Evolutionary conservation across 2,888 invertebrate genomes (phyloP).

Genomic region (Drosophila melanosoma): DNA sequence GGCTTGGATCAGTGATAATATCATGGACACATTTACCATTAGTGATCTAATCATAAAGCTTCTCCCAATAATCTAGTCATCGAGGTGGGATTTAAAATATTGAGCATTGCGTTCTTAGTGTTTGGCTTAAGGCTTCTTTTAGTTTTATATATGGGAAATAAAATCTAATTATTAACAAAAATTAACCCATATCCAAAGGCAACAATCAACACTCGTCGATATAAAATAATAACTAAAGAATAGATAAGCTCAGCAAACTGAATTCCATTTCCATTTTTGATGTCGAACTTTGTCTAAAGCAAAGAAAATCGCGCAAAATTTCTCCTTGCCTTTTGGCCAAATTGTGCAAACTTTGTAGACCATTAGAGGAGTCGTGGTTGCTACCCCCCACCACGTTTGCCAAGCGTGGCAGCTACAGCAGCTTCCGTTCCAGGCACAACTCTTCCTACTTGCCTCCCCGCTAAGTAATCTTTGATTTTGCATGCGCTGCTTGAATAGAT

Average conservation of each 20-base stretch:
- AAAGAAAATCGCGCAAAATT: conserved; percentile 20
- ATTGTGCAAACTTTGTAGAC: conserved; percentile 57
- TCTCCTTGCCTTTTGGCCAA: conserved; percentile 47
- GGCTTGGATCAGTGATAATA: conserved; percentile 1
- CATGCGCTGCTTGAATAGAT: conserved; percentile 50
- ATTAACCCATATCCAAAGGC: background rate
- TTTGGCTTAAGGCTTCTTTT: conserved; percentile 1
- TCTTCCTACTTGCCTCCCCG: background rate
- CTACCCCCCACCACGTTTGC: conserved; percentile 6
- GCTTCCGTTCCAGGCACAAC: background rate
- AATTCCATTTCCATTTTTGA: background rate
- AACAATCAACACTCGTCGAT: background rate
- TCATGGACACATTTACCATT: conserved; percentile 5
- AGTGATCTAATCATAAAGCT: background rate
- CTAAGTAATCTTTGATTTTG: conserved; percentile 72
- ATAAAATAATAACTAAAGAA: background rate
- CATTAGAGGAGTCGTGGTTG: conserved; percentile 42
- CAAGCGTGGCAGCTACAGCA: background rate
- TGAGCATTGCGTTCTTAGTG: conserved; percentile 5
- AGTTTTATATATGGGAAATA: background rate
- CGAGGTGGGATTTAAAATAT: background rate
- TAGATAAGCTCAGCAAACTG: conserved; percentile 2
- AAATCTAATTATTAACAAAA: conserved; percentile 10
- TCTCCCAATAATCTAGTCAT: background rate
- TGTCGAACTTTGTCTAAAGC: conserved; percentile 4